Conservation (phyloP, 2,888 invertebrate species). For the Stenoptilia bipunctidactyla region DNA sequence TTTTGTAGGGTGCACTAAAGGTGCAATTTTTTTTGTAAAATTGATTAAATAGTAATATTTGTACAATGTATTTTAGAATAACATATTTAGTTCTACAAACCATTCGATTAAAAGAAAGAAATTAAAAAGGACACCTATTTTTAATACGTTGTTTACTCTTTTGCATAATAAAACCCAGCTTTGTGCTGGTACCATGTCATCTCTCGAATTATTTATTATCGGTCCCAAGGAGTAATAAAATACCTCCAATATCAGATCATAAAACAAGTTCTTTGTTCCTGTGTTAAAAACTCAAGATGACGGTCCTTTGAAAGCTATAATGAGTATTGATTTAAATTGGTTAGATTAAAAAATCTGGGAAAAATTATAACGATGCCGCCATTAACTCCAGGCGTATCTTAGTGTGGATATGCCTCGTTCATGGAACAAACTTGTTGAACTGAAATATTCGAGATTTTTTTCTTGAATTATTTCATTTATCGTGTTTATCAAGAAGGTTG, state of each 20-base stretch:
- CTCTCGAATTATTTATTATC: slow-evolving; percentile 47
- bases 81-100: too few relatives aligned
- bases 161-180: slow-evolving; percentile 21
- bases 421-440: too few relatives aligned
- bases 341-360: slow-evolving; percentile 63
- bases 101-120: too few relatives aligned
- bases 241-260: slow-evolving; percentile 62
- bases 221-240: slow-evolving; percentile 49
- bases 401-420: slow-evolving; percentile 28
- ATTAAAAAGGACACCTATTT: too few relatives aligned
- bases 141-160: slow-evolving; percentile 6
- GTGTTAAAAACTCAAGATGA: slow-evolving; percentile 55
- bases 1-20: too few relatives aligned
- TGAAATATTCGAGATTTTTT: too few relatives aligned
- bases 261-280: slow-evolving; percentile 62
- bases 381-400: slow-evolving; percentile 29
- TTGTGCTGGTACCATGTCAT: slow-evolving; percentile 36
- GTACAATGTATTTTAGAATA: too few relatives aligned
- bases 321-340: slow-evolving; percentile 70
- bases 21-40: too few relatives aligned
- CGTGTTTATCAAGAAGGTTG: too few relatives aligned
- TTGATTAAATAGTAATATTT: too few relatives aligned
- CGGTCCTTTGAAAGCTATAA: slow-evolving; percentile 65
- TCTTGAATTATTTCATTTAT: too few relatives aligned
- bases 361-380: slow-evolving; percentile 65